Evolutionary conservation across 2,888 invertebrate genomes (phyloP).

Genomic region (Malacosoma neustria): DNA sequence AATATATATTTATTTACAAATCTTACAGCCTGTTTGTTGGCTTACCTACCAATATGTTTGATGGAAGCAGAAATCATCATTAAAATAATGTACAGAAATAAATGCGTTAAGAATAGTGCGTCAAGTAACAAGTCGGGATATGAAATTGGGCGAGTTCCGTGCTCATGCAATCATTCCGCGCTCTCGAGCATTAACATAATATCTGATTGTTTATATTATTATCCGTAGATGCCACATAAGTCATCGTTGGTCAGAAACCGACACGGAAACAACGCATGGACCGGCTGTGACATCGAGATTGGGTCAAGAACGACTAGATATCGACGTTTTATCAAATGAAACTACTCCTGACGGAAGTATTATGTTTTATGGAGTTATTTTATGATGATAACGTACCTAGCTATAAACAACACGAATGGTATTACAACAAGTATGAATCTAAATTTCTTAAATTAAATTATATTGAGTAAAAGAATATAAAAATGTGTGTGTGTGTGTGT

Average conservation of each 20-base stretch:
- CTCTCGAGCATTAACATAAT: slow-evolving; percentile 13
- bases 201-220: slow-evolving; percentile 13
- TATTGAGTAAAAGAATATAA: too few relatives aligned
- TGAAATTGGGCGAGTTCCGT: not conserved
- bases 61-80: too few relatives aligned
- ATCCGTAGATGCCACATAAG: slow-evolving; percentile 5
- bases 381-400: slow-evolving; percentile 7
- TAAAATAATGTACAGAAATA: not conserved
- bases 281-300: slow-evolving; percentile 31
- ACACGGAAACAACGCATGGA: slow-evolving; percentile 6
- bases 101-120: not conserved
- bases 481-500: too few relatives aligned
- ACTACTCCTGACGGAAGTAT: slow-evolving; percentile 34
- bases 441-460: not conserved
- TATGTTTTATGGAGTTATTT: slow-evolving; percentile 17
- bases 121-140: not conserved
- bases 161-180: slow-evolving; percentile 13
- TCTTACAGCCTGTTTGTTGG: too few relatives aligned
- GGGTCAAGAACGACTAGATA: slow-evolving; percentile 52
- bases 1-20: too few relatives aligned
- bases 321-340: slow-evolving; percentile 36
- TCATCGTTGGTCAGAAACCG: slow-evolving; percentile 1
- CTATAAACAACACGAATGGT: not conserved
- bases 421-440: not conserved
- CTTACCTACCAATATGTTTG: too few relatives aligned